These are phyloP conservation scores for Apantesis nais DNA, from an alignment of 2,888 invertebrate species.

Conservation along the genomic window DNA sequence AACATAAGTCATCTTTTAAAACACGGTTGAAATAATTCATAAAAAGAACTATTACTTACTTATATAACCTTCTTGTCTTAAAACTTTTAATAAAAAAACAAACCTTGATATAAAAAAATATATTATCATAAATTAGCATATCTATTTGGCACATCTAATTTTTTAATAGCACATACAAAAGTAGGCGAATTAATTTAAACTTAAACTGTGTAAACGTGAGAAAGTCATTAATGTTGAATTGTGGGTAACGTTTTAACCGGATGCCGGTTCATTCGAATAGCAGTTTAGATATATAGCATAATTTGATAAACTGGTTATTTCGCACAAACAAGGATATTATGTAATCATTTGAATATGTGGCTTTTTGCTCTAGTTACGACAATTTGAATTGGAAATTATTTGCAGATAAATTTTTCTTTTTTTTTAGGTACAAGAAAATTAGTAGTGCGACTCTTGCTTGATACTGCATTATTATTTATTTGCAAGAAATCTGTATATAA, in stretches of 20 bases:
- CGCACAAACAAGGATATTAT: constrained; percentile 7
- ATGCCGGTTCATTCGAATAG: not conserved
- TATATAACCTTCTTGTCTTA: constrained; percentile 4
- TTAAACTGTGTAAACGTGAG: constrained; percentile 6
- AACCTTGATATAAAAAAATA: not conserved
- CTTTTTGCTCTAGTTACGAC: constrained; percentile 3
- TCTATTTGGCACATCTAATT: constrained; percentile 8
- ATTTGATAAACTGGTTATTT: constrained; percentile 3
- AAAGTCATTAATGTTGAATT: constrained; percentile 4
- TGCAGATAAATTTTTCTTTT: no score
- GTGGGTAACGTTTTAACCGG: constrained; percentile 3
- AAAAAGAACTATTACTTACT: not conserved
- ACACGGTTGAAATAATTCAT: not conserved
- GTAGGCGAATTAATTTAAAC: constrained; percentile 10
- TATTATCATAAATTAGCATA: not conserved
- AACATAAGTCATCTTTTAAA: no score
- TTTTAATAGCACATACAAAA: constrained; percentile 7
- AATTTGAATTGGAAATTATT: not conserved
- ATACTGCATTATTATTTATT: no score
- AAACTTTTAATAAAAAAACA: constrained; percentile 2
- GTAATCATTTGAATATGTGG: not conserved
- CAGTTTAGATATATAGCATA: not conserved
- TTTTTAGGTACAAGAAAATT: no score
- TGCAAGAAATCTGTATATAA: no score
- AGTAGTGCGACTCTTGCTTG: no score